These are phyloP conservation scores for Luperina nickerlii DNA, from an alignment of 2,888 invertebrate species.

Conservation along the genomic window DNA sequence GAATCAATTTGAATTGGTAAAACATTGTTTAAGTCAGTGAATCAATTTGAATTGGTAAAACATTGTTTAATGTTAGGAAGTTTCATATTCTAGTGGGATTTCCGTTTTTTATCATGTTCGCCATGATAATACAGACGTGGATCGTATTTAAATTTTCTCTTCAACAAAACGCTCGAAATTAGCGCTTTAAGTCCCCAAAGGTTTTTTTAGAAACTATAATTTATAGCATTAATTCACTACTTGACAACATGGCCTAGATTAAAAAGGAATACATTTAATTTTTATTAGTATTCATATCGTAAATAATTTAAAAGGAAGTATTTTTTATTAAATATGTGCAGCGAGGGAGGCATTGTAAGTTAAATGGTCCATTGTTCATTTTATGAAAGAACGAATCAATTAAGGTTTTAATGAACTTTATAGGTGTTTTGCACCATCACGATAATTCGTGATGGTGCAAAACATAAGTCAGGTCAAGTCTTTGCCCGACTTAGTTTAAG, in stretches of 20 bases:
- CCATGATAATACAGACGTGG: neutral
- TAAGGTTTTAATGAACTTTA: too few species aligned
- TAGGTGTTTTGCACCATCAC: too few species aligned
- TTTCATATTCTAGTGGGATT: neutral
- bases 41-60: constrained; percentile 10
- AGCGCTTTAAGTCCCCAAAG: neutral
- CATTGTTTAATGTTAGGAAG: neutral
- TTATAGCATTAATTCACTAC: neutral
- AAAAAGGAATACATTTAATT: constrained; percentile 8
- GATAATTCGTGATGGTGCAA: too few species aligned
- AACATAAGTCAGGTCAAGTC: too few species aligned
- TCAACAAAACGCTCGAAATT: neutral
- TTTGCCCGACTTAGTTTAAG: too few species aligned
- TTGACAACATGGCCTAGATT: neutral
- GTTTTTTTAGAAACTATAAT: constrained; percentile 6
- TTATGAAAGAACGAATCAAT: neutral
- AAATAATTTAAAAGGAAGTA: neutral
- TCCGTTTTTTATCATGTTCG: too few species aligned
- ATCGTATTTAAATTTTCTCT: neutral
- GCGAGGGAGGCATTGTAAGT: neutral
- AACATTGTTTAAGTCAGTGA: neutral
- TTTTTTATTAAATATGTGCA: neutral
- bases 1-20: constrained; percentile 7
- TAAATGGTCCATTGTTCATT: neutral
- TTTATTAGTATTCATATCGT: neutral